Evolutionary conservation across 2,113 vertebrate species (phyloP), one percentile per base, ranked within the genome.

Genomic region (Vireo altiloquus): DNA sequence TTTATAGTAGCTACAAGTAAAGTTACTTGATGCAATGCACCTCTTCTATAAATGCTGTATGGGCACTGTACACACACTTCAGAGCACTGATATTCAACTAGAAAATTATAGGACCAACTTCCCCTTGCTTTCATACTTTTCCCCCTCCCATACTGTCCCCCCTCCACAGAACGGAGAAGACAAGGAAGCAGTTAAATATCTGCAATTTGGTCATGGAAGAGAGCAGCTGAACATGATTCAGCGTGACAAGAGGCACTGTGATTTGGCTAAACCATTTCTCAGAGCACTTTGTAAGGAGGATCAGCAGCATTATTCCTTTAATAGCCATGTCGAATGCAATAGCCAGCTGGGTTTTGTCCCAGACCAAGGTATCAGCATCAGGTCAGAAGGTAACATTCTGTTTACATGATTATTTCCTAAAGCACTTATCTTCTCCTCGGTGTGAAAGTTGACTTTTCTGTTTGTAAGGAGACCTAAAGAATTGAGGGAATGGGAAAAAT

Each of bases 351-450:
- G 98, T 98, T 99, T 99, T 99, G 98, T 99, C 98, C 98, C 97
- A 83, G 66, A 97, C 93, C 97, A 98, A 98, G 99, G 98, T 98
- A 98, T 98, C 98, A 98, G 98, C 97, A 95, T 95, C 98, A 98
- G 99, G 99, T 99, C 99, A 99, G 98, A 98, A 99, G 98, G 98
- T 99, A 99, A 99, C 98, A 97, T 97, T 98, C 98, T 99, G 99
- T 99, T 99, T 99, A 99, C 98, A 99, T 35, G 98, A 98, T 98
- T 97, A 97, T 98, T 98, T 99, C 98, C 99, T 99, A 98, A 99
- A 99, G 98, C 98, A 98, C 98, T 98, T 98, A 97, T 98, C 98
- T 98, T 97, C 98, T 98, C 97, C 94, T 97, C 97, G 97, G 97
- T 98, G 98, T 98, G 98, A 99, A 98, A 98, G 98, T 98, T 98